phyloP scores from a whole-genome alignment of 2,888 invertebrate genomes.

The Neoascia interrupta region DNA sequence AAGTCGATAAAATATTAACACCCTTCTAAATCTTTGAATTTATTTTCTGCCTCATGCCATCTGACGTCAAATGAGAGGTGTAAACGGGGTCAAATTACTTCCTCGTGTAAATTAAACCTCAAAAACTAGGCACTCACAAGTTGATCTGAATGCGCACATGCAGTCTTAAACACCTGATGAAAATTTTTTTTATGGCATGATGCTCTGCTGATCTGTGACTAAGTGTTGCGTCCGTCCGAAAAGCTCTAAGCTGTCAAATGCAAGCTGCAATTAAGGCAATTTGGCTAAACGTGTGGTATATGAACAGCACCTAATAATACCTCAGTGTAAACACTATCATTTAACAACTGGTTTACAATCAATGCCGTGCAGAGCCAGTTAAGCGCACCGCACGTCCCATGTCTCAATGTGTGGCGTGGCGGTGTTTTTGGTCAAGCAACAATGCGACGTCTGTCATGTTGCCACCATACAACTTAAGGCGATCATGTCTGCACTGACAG shows the following conservation, averaged over 20 bases:
- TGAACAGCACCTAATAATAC: conserved; percentile 19
- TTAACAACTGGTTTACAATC: conserved; percentile 43
- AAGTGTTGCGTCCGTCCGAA: background rate
- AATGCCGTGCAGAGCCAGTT: conserved; percentile 34
- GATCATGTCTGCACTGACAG: background rate
- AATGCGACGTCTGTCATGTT: conserved; percentile 18
- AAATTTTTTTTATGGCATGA: too few relatives aligned
- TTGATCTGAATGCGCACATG: too few relatives aligned
- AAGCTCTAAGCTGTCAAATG: conserved; percentile 24
- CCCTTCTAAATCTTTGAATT: too few relatives aligned
- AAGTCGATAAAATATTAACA: too few relatives aligned
- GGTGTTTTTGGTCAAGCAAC: conserved; percentile 6
- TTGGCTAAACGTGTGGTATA: background rate
- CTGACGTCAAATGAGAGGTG: background rate
- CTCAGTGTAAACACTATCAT: conserved; percentile 31
- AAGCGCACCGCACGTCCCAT: conserved; percentile 41
- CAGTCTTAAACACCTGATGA: background rate
- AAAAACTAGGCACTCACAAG: too few relatives aligned
- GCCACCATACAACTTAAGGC: conserved; percentile 4
- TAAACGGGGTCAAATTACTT: conserved; percentile 10
- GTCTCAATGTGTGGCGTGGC: conserved; percentile 20
- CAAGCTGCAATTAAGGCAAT: conserved; percentile 22
- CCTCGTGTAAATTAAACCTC: too few relatives aligned
- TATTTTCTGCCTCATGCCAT: too few relatives aligned
- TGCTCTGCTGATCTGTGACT: conserved; percentile 15